Evolutionary conservation across 2,888 invertebrate species (phyloP).

Genomic region (Synanthedon formicaeformis): DNA sequence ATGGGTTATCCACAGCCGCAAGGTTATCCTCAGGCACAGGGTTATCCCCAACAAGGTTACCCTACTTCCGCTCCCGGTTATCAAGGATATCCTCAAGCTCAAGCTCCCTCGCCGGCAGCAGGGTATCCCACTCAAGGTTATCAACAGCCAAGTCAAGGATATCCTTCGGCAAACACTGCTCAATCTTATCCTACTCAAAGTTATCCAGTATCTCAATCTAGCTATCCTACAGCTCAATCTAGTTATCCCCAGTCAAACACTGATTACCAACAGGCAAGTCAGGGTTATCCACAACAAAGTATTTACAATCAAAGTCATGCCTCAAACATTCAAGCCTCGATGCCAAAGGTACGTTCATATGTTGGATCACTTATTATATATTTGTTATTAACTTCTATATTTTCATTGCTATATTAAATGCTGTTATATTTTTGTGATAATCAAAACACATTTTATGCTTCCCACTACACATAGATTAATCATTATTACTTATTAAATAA

Average conservation of each 20-base stretch:
- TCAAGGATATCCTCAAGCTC: conserved; percentile 17
- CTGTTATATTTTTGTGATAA: conserved; percentile 35
- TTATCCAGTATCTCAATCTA: conserved; percentile 10
- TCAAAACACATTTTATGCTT: conserved; percentile 27
- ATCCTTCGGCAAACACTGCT: conserved; percentile 11
- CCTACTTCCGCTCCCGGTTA: conserved; percentile 37
- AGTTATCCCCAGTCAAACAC: conserved; percentile 15
- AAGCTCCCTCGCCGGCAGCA: conserved; percentile 22
- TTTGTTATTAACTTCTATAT: conserved; percentile 6
- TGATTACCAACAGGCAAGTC: conserved; percentile 18
- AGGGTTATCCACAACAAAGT: conserved; percentile 18
- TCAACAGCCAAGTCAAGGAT: conserved; percentile 24
- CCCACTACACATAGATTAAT: not conserved
- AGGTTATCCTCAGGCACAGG: conserved; percentile 45
- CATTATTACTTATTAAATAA: too few species aligned
- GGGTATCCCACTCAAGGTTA: conserved; percentile 24
- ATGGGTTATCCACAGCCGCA: conserved; percentile 51
- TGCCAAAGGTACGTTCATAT: conserved; percentile 39
- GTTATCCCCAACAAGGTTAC: conserved; percentile 41
- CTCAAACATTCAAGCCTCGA: conserved; percentile 15
- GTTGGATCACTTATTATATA: not conserved
- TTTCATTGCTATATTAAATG: conserved; percentile 7
- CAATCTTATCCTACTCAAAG: conserved; percentile 19
- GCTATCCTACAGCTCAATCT: conserved; percentile 23
- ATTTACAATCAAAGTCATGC: conserved; percentile 35